A percentile compares a stretch with the other conserved stretches of the same genome.
phyloP scores from a whole-genome alignment of 1,140 invertebrate species.

The Drosophila parabipectinata region DNA sequence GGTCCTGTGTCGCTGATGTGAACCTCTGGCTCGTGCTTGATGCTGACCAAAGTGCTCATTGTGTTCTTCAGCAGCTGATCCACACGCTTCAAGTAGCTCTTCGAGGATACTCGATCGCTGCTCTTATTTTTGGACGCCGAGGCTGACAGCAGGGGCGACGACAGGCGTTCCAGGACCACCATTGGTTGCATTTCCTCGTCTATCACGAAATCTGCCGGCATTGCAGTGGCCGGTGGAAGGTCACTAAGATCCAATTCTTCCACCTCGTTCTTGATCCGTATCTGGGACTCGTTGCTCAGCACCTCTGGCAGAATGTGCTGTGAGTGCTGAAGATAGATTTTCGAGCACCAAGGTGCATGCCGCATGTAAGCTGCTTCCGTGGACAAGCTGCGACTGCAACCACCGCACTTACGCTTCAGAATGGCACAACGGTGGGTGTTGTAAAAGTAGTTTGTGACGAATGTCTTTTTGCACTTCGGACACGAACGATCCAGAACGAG shows the following conservation, averaged over 20 bases:
- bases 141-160: slow-evolving; percentile 52
- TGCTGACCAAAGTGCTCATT: slow-evolving; percentile 76
- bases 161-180: slow-evolving; percentile 66
- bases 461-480: slow-evolving; percentile 70
- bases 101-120: slow-evolving; percentile 65
- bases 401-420: slow-evolving; percentile 67
- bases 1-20: slow-evolving; percentile 64
- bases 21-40: slow-evolving; percentile 78
- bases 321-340: slow-evolving; percentile 73
- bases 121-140: slow-evolving; percentile 19
- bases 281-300: slow-evolving; percentile 48
- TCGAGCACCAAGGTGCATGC: slow-evolving; percentile 66
- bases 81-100: slow-evolving; percentile 75
- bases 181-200: slow-evolving; percentile 66
- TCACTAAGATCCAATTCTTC: slow-evolving; percentile 33
- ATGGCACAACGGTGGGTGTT: slow-evolving; percentile 79
- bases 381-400: slow-evolving; percentile 60
- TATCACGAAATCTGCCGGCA: slow-evolving; percentile 34
- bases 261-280: slow-evolving; percentile 74
- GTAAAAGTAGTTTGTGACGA: slow-evolving; percentile 75
- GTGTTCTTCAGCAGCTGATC: slow-evolving; percentile 76
- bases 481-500: slow-evolving; percentile 73
- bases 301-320: slow-evolving; percentile 70
- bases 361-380: slow-evolving; percentile 61
- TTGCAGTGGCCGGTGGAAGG: slow-evolving; percentile 11